phyloP scores from a whole-genome alignment of 2,797 vertebrate genomes.

The Melanotaenia trifasciata region DNA sequence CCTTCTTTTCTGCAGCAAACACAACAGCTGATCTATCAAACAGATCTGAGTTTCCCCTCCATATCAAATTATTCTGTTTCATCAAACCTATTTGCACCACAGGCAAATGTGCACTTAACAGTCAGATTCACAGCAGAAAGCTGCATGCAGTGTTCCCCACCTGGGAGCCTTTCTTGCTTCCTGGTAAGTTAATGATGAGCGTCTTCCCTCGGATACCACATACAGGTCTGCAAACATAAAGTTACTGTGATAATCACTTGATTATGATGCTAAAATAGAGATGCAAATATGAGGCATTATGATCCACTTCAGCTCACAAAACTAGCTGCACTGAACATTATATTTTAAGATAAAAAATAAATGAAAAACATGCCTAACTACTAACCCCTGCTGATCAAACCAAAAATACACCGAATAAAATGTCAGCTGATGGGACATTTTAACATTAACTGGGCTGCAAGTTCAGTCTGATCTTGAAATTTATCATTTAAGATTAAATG shows the following conservation, averaged over 20 bases:
- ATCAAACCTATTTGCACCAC: background rate
- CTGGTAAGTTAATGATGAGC: slow-evolving; percentile 98
- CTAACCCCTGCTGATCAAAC: slow-evolving; percentile 1
- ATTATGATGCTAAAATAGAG: slow-evolving; percentile 1
- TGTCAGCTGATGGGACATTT: slow-evolving; percentile 13
- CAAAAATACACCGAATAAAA: slow-evolving; percentile 3
- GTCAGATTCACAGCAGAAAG: background rate
- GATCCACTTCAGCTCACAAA: slow-evolving; percentile 8
- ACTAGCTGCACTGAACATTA: background rate
- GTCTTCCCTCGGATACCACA: slow-evolving; percentile 98
- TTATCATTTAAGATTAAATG: background rate
- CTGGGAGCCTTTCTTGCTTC: slow-evolving; percentile 99
- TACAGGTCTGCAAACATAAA: slow-evolving; percentile 88
- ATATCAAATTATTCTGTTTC: slow-evolving; percentile 9
- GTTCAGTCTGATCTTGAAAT: background rate
- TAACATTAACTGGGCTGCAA: slow-evolving; percentile 6
- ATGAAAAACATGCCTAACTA: slow-evolving; percentile 1
- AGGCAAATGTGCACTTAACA: background rate
- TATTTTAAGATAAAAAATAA: background rate
- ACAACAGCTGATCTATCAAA: background rate
- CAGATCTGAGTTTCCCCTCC: background rate
- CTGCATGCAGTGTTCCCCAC: slow-evolving; percentile 77
- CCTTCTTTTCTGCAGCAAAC: background rate
- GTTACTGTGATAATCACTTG: background rate
- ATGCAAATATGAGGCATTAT: background rate